Base-by-base conservation (phyloP, 2,888 invertebrate species). In the Xestia sexstrigata region DNA sequence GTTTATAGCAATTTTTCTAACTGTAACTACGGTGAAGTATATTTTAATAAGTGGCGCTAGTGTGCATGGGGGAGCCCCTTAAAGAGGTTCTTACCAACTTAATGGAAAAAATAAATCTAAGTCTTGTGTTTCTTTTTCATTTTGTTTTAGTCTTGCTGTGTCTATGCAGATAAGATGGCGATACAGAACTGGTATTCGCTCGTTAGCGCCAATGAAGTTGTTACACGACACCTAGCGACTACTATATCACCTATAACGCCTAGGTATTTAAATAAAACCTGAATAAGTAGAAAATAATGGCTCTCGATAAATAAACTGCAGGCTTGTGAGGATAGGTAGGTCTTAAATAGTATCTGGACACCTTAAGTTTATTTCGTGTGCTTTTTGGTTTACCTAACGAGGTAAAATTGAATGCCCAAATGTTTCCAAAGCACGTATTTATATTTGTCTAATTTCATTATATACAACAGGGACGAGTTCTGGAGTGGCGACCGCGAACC, bases 181-280 rank as follows among this genome's bases (percentile, higher is more conserved):
- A 72, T 66, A 63, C n/a, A 79, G 73, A 82, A 89, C 90, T 66
- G 89, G 90, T 88, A 85, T 80, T 45, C 2, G 73, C 85, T 86
- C 83, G 85, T 88, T 86, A 86, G 73, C 80, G 79, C 79, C 69
- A 67, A 86, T 88, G 79, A 86, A 79, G 85, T 74, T 83, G 87
- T 88, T 77, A 79, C 79, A 67, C 42, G 75, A 77, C 80, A 73
- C 84, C 73, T 86, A 35, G 70, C 2, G 39, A 42, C 82, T 86
- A 70, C 71, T 86, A 70, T 7, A 86, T 76, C 77, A 77, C 62
- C 55, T 66, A 76, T 69, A 76, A 71, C 76, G 66, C 69, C 65
- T 72, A 86, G 86, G 62, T 83, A 83, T 73, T 73, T 86, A 72
- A 63, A 45, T 72, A 67, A 52, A 83, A 83, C 78, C 72, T 67